Base-by-base conservation (phyloP, 1,140 invertebrate genomes). In the Tetranychus cinnabarinus region DNA sequence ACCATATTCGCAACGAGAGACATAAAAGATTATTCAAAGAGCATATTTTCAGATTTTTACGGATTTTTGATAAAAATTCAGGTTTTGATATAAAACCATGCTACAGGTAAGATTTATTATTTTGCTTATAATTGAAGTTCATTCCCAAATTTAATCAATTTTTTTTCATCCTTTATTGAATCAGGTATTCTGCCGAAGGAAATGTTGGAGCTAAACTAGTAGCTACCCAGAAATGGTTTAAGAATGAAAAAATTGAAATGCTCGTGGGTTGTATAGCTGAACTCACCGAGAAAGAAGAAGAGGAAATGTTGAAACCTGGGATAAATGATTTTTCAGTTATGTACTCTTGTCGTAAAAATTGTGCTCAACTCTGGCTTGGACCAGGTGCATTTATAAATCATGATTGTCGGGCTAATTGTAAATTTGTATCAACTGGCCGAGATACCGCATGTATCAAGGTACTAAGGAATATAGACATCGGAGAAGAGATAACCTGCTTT, bases 371-470 rank as follows among this genome's bases (percentile, higher is more conserved):
- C 1, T 99, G 95, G 95, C 78, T 98, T 35, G 95, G 95, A 54
- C 92, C 95, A 50, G 95, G 91, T 33, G 92, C 95, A 46, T 99
- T 92, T 69, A 97, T 98, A 59, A 99, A 98, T 74, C 95, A 99
- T 75, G 95, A 98, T 72, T 99, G 95, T 72, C 77, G 88, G 64
- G 84, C 95, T 31, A 98, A 95, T 70, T 96, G 91, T 76, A 92
- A 82, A 79, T 97, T 97, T 81, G 86, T 96, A 56, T 85, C 91
- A 12, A 96, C 90, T 55, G 93, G 91, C 55, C 77, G 89, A 64
- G 89, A 95, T 69, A 95, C 90, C 56, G 92, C 92, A 7, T 96
- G 90, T 75, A 88, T 97, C n/a, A 90, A 93, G 75, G 90, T 93
- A 4, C 73, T 97, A 56, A 77, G 90, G 61, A 89, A 97, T 69